phyloP scores from a whole-genome alignment of 2,113 vertebrate genomes.

The Vulpes vulpes region DNA sequence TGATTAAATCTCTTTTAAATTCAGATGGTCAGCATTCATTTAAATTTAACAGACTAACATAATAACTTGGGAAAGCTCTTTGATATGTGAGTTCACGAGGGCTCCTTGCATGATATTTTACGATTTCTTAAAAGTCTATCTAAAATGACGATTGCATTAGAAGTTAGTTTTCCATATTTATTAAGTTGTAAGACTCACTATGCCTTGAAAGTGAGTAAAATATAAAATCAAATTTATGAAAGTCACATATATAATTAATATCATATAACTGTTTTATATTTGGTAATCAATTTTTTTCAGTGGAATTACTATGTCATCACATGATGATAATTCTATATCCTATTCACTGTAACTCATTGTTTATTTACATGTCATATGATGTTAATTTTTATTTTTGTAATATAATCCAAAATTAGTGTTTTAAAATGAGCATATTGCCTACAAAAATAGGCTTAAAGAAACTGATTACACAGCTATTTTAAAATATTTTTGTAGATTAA shows the following conservation, averaged over 20 bases:
- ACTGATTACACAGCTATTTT: not conserved
- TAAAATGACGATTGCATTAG: not conserved
- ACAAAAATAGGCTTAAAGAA: not conserved
- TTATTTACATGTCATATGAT: not conserved
- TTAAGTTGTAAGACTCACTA: not conserved
- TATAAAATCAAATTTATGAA: not conserved
- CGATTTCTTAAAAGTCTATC: not conserved
- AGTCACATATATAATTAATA: not conserved
- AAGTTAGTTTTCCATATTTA: not conserved
- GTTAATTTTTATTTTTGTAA: not conserved
- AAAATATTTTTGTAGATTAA: not conserved
- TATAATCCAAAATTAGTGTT: not conserved
- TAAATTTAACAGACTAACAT: not conserved
- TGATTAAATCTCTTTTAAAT: not conserved
- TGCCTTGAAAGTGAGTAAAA: constrained; percentile 20
- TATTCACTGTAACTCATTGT: not conserved
- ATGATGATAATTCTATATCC: not conserved
- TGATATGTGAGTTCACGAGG: not conserved
- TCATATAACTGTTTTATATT: not conserved
- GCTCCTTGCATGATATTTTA: not conserved
- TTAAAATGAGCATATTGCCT: not conserved
- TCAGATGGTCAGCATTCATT: not conserved
- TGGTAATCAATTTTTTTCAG: not conserved
- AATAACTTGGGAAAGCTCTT: not conserved
- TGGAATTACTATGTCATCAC: not conserved